phyloP scores from a whole-genome alignment of 1,140 invertebrate species.

The Drosophila trapezifrons region DNA sequence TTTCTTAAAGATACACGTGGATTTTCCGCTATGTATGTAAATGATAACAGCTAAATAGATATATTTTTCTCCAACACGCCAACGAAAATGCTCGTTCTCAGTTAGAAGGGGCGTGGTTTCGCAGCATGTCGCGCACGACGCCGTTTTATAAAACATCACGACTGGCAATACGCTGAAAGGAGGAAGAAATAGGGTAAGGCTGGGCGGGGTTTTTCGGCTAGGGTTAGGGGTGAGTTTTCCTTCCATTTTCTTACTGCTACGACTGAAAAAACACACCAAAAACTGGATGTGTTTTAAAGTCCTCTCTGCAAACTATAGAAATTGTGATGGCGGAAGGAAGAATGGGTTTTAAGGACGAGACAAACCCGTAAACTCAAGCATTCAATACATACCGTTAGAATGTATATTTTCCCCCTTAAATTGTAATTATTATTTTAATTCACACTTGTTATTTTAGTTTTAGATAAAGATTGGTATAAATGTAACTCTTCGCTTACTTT shows the following conservation, averaged over 20 bases:
- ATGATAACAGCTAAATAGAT: not conserved
- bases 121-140: constrained; percentile 29
- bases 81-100: constrained; percentile 30
- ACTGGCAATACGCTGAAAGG: constrained; percentile 11
- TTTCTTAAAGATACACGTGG: not conserved
- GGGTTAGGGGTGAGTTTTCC: constrained; percentile 30
- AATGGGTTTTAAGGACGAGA: not conserved
- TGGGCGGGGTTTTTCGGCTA: constrained; percentile 15
- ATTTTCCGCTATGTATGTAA: constrained; percentile 1
- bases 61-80: constrained; percentile 20
- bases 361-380: not conserved
- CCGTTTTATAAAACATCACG: constrained; percentile 21
- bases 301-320: not conserved
- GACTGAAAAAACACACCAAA: not conserved
- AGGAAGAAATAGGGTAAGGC: constrained; percentile 15
- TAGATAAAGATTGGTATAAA: too few species aligned
- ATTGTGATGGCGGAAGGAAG: constrained; percentile 11
- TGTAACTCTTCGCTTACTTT: too few species aligned
- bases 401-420: too few species aligned
- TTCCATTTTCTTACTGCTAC: constrained; percentile 4
- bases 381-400: too few species aligned
- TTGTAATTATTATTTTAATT: too few species aligned
- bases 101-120: constrained; percentile 31
- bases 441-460: too few species aligned
- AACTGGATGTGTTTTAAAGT: constrained; percentile 4